phyloP scores from a whole-genome alignment of 2,113 vertebrate species.

The Egretta garzetta region DNA sequence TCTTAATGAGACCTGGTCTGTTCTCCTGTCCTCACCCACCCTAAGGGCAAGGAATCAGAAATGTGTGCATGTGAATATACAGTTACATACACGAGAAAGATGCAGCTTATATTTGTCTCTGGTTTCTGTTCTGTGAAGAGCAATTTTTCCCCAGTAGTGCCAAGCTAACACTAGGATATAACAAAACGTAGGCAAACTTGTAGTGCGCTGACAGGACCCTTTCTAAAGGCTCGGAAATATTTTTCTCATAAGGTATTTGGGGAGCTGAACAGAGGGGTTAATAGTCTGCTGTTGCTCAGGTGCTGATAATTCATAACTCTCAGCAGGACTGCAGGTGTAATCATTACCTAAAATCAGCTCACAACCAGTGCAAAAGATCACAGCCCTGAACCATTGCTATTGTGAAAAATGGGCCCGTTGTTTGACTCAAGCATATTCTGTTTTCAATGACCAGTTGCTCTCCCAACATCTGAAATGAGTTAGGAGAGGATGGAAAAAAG shows the following conservation, averaged over 20 bases:
- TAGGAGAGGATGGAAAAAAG: conserved; percentile 22
- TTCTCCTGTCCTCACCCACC: background rate
- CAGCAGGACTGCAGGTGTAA: background rate
- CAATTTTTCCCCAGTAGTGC: background rate
- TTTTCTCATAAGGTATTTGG: background rate
- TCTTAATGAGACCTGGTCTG: background rate
- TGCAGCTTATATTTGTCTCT: background rate
- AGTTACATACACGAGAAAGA: background rate
- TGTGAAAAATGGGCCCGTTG: background rate
- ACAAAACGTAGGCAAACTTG: background rate
- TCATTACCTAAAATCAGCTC: background rate
- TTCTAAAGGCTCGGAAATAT: background rate
- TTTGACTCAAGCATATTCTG: background rate
- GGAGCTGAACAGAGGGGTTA: background rate
- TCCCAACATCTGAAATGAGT: conserved; percentile 54
- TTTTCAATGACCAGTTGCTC: background rate
- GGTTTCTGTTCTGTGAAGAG: background rate
- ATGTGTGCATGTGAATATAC: background rate
- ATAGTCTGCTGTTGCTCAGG: background rate
- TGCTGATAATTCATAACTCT: background rate
- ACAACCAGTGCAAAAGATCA: background rate
- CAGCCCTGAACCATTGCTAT: background rate
- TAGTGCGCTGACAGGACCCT: background rate
- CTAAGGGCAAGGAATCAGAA: background rate
- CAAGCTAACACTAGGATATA: background rate